Evolutionary conservation across 2,888 invertebrate species (phyloP), one percentile per base, ranked within the genome.

Genomic region (Oscheius sp.): DNA sequence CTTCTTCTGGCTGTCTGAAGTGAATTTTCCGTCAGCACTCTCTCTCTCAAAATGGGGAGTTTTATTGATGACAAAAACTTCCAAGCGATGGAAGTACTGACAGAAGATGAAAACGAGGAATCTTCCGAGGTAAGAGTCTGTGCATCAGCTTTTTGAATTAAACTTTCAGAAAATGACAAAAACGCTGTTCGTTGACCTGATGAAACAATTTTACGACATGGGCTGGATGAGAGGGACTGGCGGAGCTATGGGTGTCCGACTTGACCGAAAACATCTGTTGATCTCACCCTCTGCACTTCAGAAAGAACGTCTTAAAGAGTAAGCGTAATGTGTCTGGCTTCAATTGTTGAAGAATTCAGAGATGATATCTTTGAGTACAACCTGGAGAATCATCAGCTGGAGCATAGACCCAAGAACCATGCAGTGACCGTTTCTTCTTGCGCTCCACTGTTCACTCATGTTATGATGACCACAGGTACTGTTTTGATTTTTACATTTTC

Each of bases 221-320:
- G 96, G 96, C 87, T 98, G 97, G 97, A 96, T 96, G 0, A 95
- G 95, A 3, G 84, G 97, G 5, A 97, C 97, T 35, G 97, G 97
- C 21, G 98, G 97, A 9, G 90, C 90, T 2, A 84, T 86, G 81
- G 84, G 82, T 13, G 50, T 53, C 5, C 71, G 78, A 2, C 59
- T 73, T 58, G 74, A 70, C 13, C 10, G 29, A 50, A 78, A 76
- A 13, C 93, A 94, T 89, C 96, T 97, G 84, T 97, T 93, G 89
- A 95, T 98, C 84, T 96, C 97, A 0, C 97, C 97, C 2, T 97
- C 97, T 0, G 96, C 95, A 70, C 96, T 98, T 0, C 97, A 98
- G 90, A 98, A 98, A 89, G 97, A 98, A 90, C 90, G 84, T 72
- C 77, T 84, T 9, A 75, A 62, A 57, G 35, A 60, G 80, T 80